Evolutionary conservation across 2,113 vertebrate genomes (phyloP).

Genomic region (Chionis minor): DNA sequence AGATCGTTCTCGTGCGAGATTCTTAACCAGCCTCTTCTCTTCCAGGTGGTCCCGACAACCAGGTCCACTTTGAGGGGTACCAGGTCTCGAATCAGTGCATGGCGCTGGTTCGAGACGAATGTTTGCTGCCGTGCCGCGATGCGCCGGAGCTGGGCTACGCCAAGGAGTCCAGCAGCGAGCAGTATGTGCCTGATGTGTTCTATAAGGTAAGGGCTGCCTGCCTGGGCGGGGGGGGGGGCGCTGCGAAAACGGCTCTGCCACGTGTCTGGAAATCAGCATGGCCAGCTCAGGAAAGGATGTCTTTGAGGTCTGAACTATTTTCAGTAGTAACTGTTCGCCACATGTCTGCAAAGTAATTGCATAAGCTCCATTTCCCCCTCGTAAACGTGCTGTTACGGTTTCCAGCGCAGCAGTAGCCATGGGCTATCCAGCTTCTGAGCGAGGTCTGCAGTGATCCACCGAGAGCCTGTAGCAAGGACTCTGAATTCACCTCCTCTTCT

Average conservation of each 20-base stretch:
- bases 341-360: neutral
- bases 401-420: neutral
- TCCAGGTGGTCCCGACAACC: constrained; percentile 96
- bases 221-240: neutral
- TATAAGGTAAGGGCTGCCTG: constrained; percentile 83
- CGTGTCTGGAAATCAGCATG: neutral
- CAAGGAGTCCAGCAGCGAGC: constrained; percentile 97
- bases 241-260: neutral
- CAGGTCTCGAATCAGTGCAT: constrained; percentile 99
- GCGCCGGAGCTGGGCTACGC: constrained; percentile 92
- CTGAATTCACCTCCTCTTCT: neutral
- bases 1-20: rapidly evolving
- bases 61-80: constrained; percentile 98
- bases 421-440: neutral
- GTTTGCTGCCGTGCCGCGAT: constrained; percentile 92
- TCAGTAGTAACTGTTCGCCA: neutral
- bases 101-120: constrained; percentile 95
- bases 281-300: neutral
- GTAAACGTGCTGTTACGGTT: neutral
- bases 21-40: neutral
- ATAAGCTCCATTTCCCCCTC: neutral
- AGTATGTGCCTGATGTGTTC: constrained; percentile 97
- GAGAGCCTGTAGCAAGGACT: neutral
- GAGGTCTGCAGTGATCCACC: neutral
- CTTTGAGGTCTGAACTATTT: constrained; percentile 15